phyloP scores from a whole-genome alignment of 2,113 vertebrate genomes.

The Mirounga angustirostris region DNA sequence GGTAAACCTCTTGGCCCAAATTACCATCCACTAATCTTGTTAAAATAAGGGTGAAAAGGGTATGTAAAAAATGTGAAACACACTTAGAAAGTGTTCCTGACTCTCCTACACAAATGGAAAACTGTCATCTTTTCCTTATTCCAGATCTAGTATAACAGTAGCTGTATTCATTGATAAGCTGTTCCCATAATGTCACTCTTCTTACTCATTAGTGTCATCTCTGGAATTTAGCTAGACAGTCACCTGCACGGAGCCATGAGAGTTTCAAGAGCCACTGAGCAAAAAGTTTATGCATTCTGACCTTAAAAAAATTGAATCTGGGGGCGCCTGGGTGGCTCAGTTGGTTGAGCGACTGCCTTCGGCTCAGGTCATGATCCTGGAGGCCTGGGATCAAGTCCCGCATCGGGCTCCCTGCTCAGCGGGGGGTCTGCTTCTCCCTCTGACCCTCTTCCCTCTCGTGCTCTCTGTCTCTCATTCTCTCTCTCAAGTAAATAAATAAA shows the following conservation, averaged over 20 bases:
- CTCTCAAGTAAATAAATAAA: too few relatives aligned
- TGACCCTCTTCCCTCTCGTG: too few relatives aligned
- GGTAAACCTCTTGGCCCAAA: background rate
- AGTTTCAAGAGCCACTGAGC: background rate
- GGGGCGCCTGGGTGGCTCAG: too few relatives aligned
- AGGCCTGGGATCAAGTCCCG: too few relatives aligned
- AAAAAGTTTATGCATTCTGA: background rate
- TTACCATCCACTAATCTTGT: background rate
- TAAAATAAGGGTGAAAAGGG: constrained; percentile 15
- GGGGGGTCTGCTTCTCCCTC: too few relatives aligned
- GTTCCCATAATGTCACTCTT: background rate
- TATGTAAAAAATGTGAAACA: background rate
- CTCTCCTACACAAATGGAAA: constrained; percentile 8
- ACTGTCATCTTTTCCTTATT: background rate
- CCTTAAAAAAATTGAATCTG: background rate
- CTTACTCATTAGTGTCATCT: background rate
- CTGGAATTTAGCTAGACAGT: background rate
- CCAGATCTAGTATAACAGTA: background rate
- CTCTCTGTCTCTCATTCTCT: too few relatives aligned
- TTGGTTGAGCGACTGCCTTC: too few relatives aligned
- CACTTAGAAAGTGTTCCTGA: background rate
- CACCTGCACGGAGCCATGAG: background rate
- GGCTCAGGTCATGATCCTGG: too few relatives aligned
- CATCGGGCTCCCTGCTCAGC: too few relatives aligned
- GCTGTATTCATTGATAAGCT: background rate